Conservation (phyloP, 2,113 vertebrate genomes). For the Ophthalmotilapia sp. region DNA sequence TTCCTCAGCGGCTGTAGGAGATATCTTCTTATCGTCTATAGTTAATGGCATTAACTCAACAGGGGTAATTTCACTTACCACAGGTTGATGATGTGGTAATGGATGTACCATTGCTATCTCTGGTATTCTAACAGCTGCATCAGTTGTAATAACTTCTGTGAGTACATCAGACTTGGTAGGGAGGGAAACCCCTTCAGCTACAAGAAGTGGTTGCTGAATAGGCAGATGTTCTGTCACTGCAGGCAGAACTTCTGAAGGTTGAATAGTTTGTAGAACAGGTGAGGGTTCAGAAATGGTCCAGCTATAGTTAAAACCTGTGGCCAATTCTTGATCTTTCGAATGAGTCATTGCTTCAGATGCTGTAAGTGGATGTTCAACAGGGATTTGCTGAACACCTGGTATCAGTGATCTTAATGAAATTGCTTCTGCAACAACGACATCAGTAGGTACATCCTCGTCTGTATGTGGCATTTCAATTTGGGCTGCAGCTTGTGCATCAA, state of each 20-base stretch:
- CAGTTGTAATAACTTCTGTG: slow-evolving; percentile 13
- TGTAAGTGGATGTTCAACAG: not conserved
- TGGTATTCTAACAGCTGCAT: slow-evolving; percentile 8
- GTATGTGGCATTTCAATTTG: slow-evolving; percentile 7
- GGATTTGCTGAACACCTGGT: not conserved
- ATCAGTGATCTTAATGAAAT: not conserved
- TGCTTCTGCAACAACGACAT: not conserved
- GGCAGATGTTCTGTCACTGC: not conserved
- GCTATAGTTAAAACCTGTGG: not conserved
- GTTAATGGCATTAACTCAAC: not conserved
- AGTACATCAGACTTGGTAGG: not conserved
- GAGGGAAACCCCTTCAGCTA: not conserved
- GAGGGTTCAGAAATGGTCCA: not conserved
- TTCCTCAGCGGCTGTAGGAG: not conserved
- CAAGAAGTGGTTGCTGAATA: not conserved
- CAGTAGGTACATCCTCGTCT: not conserved
- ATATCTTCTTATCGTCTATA: not conserved
- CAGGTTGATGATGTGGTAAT: not conserved
- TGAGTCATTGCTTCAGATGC: not conserved
- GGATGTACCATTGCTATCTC: not conserved
- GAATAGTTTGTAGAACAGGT: not conserved
- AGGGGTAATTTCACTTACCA: not conserved
- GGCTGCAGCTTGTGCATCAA: not conserved
- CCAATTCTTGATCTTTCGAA: not conserved
- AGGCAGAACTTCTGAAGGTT: not conserved